phyloP scores from a whole-genome alignment of 2,113 vertebrate species.

The Rhinogobius similis region DNA sequence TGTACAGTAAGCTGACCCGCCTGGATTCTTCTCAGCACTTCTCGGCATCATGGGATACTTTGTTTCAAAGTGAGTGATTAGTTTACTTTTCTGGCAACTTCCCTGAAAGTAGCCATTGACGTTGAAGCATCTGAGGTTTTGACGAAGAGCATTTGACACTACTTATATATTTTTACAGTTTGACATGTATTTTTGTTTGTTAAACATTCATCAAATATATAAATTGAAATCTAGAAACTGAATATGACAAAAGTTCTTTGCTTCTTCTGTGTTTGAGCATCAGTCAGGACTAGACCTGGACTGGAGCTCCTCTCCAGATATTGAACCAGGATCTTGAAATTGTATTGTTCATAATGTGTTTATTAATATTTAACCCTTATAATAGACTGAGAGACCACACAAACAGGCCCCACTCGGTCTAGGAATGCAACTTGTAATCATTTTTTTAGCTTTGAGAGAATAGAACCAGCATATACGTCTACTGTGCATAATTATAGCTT shows the following conservation, averaged over 20 bases:
- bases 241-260: no score
- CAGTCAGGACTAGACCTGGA: no score
- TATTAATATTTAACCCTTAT: no score
- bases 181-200: background rate
- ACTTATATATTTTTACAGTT: background rate
- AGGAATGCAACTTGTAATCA: background rate
- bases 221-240: no score
- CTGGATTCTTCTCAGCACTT: conserved; percentile 64
- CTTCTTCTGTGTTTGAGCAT: no score
- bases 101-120: conserved; percentile 18
- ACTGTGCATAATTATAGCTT: no score
- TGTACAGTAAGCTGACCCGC: conserved; percentile 72
- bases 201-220: background rate
- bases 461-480: no score
- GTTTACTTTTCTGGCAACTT: conserved; percentile 65
- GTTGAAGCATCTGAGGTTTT: background rate
- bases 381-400: background rate
- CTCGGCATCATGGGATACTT: conserved; percentile 51
- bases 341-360: no score
- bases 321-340: background rate
- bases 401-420: background rate
- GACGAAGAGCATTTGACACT: background rate
- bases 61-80: conserved; percentile 64
- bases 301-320: background rate
- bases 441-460: no score